Percentiles rank a stretch among this genome's conserved stretches.
Evolutionary conservation across 2,888 invertebrate species (phyloP).

Genomic region (Monochamus alternatus): DNA sequence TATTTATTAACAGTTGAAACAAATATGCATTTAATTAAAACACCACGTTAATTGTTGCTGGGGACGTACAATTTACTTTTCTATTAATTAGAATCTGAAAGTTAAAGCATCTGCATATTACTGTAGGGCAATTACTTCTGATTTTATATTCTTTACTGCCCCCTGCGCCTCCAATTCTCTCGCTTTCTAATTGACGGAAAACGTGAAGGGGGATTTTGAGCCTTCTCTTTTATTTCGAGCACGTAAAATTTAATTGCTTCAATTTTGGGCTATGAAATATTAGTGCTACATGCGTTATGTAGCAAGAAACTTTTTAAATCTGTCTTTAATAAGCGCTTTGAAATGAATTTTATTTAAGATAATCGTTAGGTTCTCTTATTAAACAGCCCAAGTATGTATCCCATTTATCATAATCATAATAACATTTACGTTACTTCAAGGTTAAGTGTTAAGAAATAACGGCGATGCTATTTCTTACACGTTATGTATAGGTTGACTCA

Average conservation of each 20-base stretch:
- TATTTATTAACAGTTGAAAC: too few relatives aligned
- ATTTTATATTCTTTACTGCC: neutral
- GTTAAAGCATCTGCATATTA: neutral
- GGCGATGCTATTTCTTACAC: too few relatives aligned
- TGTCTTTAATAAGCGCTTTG: too few relatives aligned
- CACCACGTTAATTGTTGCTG: too few relatives aligned
- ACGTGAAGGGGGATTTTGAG: neutral
- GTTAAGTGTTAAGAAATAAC: too few relatives aligned
- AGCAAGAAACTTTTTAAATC: neutral
- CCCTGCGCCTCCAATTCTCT: neutral
- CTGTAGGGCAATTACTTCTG: neutral
- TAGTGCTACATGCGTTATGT: neutral
- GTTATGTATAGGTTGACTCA: too few relatives aligned
- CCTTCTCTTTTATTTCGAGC: neutral
- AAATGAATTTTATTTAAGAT: too few relatives aligned
- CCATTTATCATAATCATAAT: too few relatives aligned
- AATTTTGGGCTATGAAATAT: neutral
- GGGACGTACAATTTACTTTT: neutral
- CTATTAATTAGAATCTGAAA: neutral
- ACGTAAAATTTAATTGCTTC: neutral
- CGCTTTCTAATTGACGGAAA: neutral
- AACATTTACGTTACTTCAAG: too few relatives aligned
- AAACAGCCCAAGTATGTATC: too few relatives aligned
- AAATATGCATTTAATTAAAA: too few relatives aligned
- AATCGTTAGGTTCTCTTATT: too few relatives aligned